Base-by-base conservation (phyloP, 1,140 invertebrate genomes). In the Lysiphlebus fabarum region DNA sequence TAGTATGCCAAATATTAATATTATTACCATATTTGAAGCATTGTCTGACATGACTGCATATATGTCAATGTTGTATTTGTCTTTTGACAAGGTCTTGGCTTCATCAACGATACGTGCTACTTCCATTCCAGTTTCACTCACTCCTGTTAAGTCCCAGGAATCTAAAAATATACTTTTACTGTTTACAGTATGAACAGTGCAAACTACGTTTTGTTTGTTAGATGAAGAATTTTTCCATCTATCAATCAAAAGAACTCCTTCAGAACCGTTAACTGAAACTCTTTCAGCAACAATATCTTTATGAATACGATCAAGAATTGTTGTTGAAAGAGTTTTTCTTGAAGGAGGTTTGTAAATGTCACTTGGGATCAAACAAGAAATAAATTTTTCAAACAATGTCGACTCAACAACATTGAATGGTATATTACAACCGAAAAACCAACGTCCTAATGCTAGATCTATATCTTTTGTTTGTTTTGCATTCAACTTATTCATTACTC, bases 11-110 rank as follows among this genome's bases (percentile, higher is more conserved):
- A 8, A 59, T 40, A 12, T 65, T 8, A 14, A 41, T 40, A n/a
- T 34, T 38, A 49, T 6, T 9, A 55, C 44, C 47, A 65, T 65
- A 33, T 37, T 51, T 10, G 59, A 59, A 5, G 57, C 53, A 59
- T 65, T 53, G 33, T 62, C 59, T 8, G 62, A 53, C 17, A 17
- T 17, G n/a, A n/a, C n/a, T n/a, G 55, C 54, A 44, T 63, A 60
- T 6, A 63, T 55, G 34, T 49, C 54, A 17, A 42, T 45, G 40
- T 62, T 64, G 36, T 47, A 64, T 33, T 45, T 47, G n/a, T 50
- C 26, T 61, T 51, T 50, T 6, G 62, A 38, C 12, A 57, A n/a
- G 6, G 26, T 34, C 14, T 43, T 43, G 11, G 36, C 58, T 40
- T 59, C 10, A 4, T 63, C 26, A 17, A 56, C 37, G 12, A 59